Evolutionary conservation across 2,888 invertebrate species (phyloP).

Genomic region (Prosopocoilus inquinatus): DNA sequence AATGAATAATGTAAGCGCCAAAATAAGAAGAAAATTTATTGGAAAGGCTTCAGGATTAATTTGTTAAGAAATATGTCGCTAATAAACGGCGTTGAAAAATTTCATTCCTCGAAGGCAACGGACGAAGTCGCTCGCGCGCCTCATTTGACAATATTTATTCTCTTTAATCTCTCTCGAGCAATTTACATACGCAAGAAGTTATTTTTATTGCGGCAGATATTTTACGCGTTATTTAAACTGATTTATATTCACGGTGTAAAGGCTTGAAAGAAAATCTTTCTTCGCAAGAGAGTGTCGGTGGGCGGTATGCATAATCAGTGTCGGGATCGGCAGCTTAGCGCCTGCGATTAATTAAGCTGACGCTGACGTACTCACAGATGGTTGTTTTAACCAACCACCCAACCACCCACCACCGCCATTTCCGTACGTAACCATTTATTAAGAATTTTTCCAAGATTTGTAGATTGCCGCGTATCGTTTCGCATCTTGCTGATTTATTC

Average conservation of each 20-base stretch:
- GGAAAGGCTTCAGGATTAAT: too few species aligned
- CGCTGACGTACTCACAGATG: not conserved
- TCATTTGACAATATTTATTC: not conserved
- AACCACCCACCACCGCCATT: not conserved
- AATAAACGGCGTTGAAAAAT: too few species aligned
- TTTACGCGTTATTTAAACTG: constrained; percentile 8
- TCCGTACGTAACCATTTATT: constrained; percentile 1
- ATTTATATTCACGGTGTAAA: constrained; percentile 13
- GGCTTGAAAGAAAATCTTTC: constrained; percentile 9
- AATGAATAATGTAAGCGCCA: too few species aligned
- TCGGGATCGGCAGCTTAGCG: constrained; percentile 11
- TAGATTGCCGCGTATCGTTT: not conserved
- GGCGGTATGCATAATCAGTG: constrained; percentile 10
- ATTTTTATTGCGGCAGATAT: not conserved
- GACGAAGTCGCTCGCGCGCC: too few species aligned
- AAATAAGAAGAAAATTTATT: too few species aligned
- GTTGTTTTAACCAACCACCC: not conserved
- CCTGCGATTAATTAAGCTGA: constrained; percentile 12
- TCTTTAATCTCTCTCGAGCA: not conserved
- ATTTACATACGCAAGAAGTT: not conserved
- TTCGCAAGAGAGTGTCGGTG: constrained; percentile 3
- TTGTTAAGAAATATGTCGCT: too few species aligned
- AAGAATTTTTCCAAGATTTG: not conserved
- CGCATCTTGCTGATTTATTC: not conserved
- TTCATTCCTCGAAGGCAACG: too few species aligned